Conservation (phyloP, 2,113 vertebrate species). For the Rattus rattus region DNA sequence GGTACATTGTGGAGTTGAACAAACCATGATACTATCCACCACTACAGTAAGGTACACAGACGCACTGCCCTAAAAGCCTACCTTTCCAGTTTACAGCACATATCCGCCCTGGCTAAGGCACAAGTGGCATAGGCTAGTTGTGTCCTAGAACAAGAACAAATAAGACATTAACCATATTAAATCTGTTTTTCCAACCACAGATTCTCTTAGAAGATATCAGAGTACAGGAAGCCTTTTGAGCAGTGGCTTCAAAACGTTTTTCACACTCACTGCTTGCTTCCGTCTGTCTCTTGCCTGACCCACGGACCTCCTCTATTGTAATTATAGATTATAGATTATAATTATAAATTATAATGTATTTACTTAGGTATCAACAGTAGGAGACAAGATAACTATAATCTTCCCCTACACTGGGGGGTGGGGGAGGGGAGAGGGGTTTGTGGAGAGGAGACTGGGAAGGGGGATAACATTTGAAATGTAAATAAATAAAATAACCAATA, state of each 20-base stretch:
- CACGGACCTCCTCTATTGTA: too few species aligned
- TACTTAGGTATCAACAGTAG: background rate
- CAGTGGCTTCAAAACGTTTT: background rate
- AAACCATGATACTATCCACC: background rate
- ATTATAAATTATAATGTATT: background rate
- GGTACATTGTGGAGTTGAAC: background rate
- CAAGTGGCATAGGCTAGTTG: background rate
- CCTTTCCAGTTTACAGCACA: background rate
- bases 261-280: background rate
- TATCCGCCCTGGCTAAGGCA: background rate
- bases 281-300: background rate
- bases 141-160: conserved; percentile 14
- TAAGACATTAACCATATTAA: background rate
- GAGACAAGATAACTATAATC: background rate
- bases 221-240: background rate
- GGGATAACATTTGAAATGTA: too few species aligned
- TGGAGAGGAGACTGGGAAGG: too few species aligned
- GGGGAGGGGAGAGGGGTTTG: too few species aligned
- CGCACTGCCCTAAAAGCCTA: background rate
- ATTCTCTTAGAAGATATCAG: background rate
- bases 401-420: too few species aligned
- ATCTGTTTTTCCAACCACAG: background rate
- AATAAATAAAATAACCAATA: too few species aligned
- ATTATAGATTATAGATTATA: too few species aligned
- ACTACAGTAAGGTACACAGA: background rate